Evolutionary conservation across 1,140 invertebrate genomes (phyloP).

Genomic region (Globodera rostochiensis): DNA sequence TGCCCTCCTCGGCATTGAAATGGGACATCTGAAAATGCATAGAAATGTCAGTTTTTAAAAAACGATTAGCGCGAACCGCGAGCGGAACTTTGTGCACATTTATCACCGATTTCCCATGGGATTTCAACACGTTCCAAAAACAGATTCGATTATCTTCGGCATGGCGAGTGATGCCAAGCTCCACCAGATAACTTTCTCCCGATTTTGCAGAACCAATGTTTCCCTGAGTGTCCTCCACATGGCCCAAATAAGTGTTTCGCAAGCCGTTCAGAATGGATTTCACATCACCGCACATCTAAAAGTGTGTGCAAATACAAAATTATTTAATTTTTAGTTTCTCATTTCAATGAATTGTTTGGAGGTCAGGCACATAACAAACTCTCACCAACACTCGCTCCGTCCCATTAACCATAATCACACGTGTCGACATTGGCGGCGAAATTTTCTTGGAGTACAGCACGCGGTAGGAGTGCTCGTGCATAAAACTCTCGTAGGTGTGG

Average conservation of each 20-base stretch:
- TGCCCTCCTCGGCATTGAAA: not conserved
- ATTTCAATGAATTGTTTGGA: too few relatives aligned
- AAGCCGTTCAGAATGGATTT: not conserved
- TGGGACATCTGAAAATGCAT: not conserved
- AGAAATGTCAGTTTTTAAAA: not conserved
- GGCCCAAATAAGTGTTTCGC: not conserved
- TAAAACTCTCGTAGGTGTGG: not conserved
- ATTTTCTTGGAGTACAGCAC: constrained; percentile 13
- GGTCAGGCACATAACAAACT: not conserved
- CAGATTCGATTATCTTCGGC: not conserved
- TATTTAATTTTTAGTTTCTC: too few relatives aligned
- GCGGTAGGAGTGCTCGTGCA: not conserved
- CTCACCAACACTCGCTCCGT: constrained; percentile 9
- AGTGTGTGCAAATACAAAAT: not conserved
- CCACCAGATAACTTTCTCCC: constrained; percentile 10
- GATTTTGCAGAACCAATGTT: not conserved
- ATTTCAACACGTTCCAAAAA: constrained; percentile 15
- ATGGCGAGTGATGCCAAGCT: constrained; percentile 5
- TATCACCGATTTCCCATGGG: constrained; percentile 9
- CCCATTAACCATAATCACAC: constrained; percentile 1
- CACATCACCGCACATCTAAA: constrained; percentile 14
- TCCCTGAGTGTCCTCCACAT: not conserved
- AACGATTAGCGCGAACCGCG: not conserved
- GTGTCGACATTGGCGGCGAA: constrained; percentile 18
- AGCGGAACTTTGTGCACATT: constrained; percentile 11